Evolutionary conservation across 2,888 invertebrate genomes (phyloP).

Genomic region (Arrhopalites spinosus): DNA sequence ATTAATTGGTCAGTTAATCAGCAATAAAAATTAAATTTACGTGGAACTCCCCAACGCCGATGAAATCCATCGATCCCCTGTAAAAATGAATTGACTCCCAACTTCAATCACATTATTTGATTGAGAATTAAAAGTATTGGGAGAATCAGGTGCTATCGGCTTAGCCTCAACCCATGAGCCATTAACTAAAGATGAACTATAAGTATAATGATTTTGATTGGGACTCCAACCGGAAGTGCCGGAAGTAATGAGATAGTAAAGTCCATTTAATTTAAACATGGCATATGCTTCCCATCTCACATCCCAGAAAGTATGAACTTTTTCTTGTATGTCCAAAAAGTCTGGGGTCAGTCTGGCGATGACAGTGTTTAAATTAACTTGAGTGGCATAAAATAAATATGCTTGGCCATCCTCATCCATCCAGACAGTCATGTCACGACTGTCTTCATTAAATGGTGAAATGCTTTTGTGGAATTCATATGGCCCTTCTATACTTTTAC

Average conservation of each 20-base stretch:
- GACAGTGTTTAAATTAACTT: slow-evolving; percentile 35
- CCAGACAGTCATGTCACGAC: slow-evolving; percentile 42
- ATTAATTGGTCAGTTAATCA: neutral
- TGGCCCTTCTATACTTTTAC: slow-evolving; percentile 31
- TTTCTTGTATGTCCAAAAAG: slow-evolving; percentile 21
- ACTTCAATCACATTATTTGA: slow-evolving; percentile 36
- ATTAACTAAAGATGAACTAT: slow-evolving; percentile 22
- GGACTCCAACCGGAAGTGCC: slow-evolving; percentile 35
- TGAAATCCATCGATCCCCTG: neutral
- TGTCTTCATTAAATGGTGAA: slow-evolving; percentile 38
- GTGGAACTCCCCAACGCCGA: neutral
- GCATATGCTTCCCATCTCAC: slow-evolving; percentile 38
- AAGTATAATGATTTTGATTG: slow-evolving; percentile 38
- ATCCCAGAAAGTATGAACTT: slow-evolving; percentile 22
- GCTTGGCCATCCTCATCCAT: slow-evolving; percentile 35
- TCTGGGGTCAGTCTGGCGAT: slow-evolving; percentile 31
- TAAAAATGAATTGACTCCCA: neutral
- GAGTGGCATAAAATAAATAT: slow-evolving; percentile 35
- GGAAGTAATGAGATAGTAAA: slow-evolving; percentile 36
- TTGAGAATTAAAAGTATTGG: slow-evolving; percentile 36
- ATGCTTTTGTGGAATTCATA: slow-evolving; percentile 30
- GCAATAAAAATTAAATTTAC: neutral
- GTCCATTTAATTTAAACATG: slow-evolving; percentile 28
- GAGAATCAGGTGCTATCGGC: slow-evolving; percentile 31
- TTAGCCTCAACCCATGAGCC: slow-evolving; percentile 32